phyloP scores from a whole-genome alignment of 2,797 vertebrate genomes.

The Cuculus canorus region DNA sequence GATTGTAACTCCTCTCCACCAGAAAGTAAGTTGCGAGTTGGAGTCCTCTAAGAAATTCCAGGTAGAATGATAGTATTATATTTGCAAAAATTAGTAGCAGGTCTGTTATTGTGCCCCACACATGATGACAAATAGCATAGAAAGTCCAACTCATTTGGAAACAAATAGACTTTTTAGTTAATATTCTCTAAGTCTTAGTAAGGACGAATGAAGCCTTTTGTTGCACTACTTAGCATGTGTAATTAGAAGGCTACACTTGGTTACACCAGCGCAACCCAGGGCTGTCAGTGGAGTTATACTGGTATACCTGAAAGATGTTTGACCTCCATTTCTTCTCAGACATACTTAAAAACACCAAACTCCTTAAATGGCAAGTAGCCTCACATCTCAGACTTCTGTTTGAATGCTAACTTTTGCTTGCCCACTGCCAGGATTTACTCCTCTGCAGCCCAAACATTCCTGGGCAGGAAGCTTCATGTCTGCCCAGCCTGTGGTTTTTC shows the following conservation, averaged over 20 bases:
- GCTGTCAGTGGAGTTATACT: background rate
- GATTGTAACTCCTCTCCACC: background rate
- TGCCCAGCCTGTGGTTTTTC: constrained; percentile 31
- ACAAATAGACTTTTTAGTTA: background rate
- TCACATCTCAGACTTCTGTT: background rate
- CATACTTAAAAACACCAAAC: background rate
- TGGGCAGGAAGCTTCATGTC: constrained; percentile 27
- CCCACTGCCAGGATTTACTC: background rate
- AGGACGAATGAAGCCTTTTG: background rate
- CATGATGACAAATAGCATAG: background rate
- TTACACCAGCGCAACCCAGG: background rate
- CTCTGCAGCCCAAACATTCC: constrained; percentile 2
- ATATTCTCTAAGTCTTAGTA: background rate
- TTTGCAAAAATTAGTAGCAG: background rate
- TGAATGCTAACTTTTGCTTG: background rate
- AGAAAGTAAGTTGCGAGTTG: background rate
- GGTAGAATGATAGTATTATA: background rate
- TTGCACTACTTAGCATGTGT: background rate
- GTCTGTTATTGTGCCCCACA: background rate
- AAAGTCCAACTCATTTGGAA: background rate
- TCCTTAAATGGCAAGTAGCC: background rate
- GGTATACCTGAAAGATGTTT: background rate
- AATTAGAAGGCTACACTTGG: background rate
- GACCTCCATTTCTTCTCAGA: background rate
- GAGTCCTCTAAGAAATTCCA: background rate